These are phyloP conservation scores for Pissodes strobi DNA, from an alignment of 1,140 invertebrate genomes.

Conservation along the genomic window DNA sequence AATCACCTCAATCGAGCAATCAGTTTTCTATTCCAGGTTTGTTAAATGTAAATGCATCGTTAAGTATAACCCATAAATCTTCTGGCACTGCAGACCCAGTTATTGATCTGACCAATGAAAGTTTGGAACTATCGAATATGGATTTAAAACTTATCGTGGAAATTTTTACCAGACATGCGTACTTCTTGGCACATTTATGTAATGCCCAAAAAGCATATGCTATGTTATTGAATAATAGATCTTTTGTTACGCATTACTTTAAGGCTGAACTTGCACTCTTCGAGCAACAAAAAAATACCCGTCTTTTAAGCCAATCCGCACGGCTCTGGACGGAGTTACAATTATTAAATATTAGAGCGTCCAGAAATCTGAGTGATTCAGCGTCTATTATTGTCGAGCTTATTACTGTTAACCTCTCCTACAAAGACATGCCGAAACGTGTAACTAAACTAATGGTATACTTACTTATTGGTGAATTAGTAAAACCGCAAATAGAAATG, in stretches of 20 bases:
- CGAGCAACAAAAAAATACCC: conserved; percentile 1
- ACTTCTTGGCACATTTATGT: conserved; percentile 8
- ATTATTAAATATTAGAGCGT: background rate
- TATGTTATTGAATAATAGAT: background rate
- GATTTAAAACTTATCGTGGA: background rate
- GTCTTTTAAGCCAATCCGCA: background rate
- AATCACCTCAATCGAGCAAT: too few species aligned
- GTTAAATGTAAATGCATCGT: too few species aligned
- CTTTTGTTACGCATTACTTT: background rate
- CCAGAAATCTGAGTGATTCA: background rate
- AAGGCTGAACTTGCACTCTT: background rate
- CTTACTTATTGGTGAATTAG: conserved; percentile 1
- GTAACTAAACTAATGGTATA: conserved; percentile 8
- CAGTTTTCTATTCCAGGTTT: too few species aligned
- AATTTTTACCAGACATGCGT: conserved; percentile 2
- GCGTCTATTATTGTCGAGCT: background rate
- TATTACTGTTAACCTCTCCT: background rate
- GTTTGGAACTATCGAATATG: background rate
- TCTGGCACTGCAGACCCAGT: too few species aligned
- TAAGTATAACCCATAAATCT: too few species aligned
- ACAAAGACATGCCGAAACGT: background rate
- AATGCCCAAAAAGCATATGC: conserved; percentile 6
- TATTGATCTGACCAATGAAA: background rate
- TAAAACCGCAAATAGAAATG: background rate
- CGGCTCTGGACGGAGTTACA: background rate